Percentiles rank a stretch among this genome's conserved stretches.
Evolutionary conservation across 1,140 invertebrate species (phyloP).

Genomic region (Drosophila lowei): DNA sequence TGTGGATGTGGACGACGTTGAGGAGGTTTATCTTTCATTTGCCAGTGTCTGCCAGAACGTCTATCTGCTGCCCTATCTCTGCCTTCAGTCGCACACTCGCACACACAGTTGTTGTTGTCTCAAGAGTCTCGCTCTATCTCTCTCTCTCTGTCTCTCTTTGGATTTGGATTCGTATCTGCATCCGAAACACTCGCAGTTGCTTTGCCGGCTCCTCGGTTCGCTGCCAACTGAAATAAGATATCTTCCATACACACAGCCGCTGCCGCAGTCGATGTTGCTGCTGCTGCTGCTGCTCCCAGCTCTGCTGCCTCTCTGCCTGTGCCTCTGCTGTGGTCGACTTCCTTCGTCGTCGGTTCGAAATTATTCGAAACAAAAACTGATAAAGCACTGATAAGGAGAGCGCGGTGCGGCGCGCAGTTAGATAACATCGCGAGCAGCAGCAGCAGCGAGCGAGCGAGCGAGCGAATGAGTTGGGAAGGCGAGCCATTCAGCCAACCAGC

Average conservation of each 20-base stretch:
- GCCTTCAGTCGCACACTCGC: conserved; percentile 18
- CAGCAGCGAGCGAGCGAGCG: conserved; percentile 14
- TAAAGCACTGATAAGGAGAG: conserved; percentile 82
- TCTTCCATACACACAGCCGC: conserved; percentile 34
- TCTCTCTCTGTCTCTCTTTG: conserved; percentile 12
- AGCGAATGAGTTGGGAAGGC: conserved; percentile 50
- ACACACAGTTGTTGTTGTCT: no score
- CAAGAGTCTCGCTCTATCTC: not conserved
- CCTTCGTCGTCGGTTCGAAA: conserved; percentile 71
- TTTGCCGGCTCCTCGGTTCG: conserved; percentile 24
- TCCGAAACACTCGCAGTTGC: conserved; percentile 37
- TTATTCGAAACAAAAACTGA: conserved; percentile 83
- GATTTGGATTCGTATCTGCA: conserved; percentile 69
- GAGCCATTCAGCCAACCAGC: conserved; percentile 25
- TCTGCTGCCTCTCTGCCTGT: conserved; percentile 8
- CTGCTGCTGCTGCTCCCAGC: conserved; percentile 31
- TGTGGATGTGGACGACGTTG: conserved; percentile 19
- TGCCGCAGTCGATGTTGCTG: not conserved
- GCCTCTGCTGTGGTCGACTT: conserved; percentile 60
- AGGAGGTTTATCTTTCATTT: conserved; percentile 74
- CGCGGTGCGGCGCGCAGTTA: conserved; percentile 82
- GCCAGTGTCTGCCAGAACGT: conserved; percentile 62
- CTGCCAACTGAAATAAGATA: conserved; percentile 78
- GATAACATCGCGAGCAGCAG: conserved; percentile 71
- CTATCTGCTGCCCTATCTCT: conserved; percentile 46